Evolutionary conservation across 2,888 invertebrate species (phyloP).

Genomic region (Meandrusa payeni): DNA sequence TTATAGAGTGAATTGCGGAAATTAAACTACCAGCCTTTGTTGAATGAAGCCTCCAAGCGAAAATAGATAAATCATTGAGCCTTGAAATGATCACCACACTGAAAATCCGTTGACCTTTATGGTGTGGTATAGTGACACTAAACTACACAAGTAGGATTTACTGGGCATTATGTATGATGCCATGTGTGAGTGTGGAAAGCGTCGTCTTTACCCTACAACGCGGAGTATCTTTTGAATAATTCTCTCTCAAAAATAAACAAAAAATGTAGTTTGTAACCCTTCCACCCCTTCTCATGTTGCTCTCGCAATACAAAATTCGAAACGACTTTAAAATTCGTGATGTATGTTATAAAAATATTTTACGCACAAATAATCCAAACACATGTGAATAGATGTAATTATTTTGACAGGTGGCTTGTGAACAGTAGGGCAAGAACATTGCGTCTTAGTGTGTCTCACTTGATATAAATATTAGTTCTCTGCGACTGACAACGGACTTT

Average conservation of each 20-base stretch:
- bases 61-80: constrained; percentile 25
- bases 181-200: no score
- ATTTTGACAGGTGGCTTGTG: constrained; percentile 15
- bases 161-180: no score
- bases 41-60: constrained; percentile 1
- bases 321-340: no score
- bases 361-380: no score
- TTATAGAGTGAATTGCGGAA: constrained; percentile 31
- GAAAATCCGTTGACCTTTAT: constrained; percentile 30
- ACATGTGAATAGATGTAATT: constrained; percentile 5
- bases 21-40: constrained; percentile 19
- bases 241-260: no score
- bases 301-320: no score
- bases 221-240: no score
- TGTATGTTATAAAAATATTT: no score
- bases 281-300: no score
- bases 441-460: no score
- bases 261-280: no score
- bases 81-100: constrained; percentile 25
- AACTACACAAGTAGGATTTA: constrained; percentile 3
- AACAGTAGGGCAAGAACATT: constrained; percentile 3
- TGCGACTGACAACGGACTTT: not conserved
- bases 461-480: not conserved
- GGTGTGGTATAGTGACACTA: constrained; percentile 29
- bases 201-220: no score